These are phyloP conservation scores for Anhinga rufa DNA, from an alignment of 2,113 vertebrate species.

Conservation along the genomic window DNA sequence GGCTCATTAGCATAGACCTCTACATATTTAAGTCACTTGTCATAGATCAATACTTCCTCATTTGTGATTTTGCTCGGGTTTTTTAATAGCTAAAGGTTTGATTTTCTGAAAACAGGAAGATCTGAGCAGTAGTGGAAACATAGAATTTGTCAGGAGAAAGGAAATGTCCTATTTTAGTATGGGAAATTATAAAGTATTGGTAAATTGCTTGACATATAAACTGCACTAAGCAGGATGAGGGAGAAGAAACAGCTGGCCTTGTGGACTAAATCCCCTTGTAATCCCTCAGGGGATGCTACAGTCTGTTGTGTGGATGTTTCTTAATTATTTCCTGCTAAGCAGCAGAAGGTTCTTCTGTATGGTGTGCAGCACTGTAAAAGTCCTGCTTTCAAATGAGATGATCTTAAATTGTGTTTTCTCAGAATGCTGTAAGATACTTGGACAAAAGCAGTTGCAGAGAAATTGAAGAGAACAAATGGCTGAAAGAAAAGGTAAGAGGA, in stretches of 20 bases:
- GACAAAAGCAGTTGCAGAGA: conserved; percentile 62
- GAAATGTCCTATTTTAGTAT: neutral
- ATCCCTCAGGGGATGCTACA: neutral
- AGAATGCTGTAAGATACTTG: conserved; percentile 73
- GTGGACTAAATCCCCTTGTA: neutral
- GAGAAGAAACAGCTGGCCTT: conserved; percentile 5
- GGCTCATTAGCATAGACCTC: neutral
- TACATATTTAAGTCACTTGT: neutral
- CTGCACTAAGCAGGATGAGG: neutral
- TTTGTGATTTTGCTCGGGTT: neutral
- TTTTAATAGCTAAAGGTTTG: neutral
- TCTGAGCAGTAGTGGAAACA: neutral
- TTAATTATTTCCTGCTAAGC: conserved; percentile 13
- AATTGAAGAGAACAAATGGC: conserved; percentile 76
- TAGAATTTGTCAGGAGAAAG: neutral
- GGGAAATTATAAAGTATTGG: neutral
- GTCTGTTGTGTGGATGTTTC: neutral
- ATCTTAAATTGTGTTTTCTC: conserved; percentile 40
- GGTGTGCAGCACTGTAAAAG: neutral
- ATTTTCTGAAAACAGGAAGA: neutral
- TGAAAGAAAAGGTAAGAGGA: conserved; percentile 76
- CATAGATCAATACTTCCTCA: neutral
- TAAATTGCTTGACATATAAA: neutral
- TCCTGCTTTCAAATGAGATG: neutral
- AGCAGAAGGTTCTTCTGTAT: neutral